phyloP scores from a whole-genome alignment of 1,140 invertebrate genomes.

The Mylabris phalerata region DNA sequence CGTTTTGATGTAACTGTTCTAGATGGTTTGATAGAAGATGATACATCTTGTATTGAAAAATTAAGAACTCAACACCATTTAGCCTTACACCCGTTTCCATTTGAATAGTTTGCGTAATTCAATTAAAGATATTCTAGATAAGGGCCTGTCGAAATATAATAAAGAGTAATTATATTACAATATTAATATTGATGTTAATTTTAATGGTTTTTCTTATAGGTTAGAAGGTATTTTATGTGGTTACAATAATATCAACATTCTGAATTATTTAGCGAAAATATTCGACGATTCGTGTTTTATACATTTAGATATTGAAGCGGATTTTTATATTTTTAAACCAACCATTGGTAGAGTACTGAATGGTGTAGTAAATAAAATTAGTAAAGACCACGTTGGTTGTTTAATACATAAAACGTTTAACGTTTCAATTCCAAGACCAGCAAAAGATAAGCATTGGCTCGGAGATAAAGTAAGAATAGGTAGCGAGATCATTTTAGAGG shows the following conservation, averaged over 20 bases:
- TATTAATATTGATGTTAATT: conserved; percentile 4
- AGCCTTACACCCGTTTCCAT: conserved; percentile 53
- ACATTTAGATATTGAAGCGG: conserved; percentile 55
- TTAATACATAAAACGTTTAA: conserved; percentile 60
- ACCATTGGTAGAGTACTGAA: conserved; percentile 43
- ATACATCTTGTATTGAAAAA: conserved; percentile 50
- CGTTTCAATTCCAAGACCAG: conserved; percentile 53
- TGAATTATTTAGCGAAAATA: conserved; percentile 48
- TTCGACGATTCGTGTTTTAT: conserved; percentile 52
- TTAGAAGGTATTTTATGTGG: conserved; percentile 55
- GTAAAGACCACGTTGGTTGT: conserved; percentile 53
- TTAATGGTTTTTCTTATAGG: conserved; percentile 32
- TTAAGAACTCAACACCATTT: conserved; percentile 49
- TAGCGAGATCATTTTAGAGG: no score
- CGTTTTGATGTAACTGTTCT: conserved; percentile 28
- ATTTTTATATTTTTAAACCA: conserved; percentile 59
- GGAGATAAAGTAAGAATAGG: conserved; percentile 42
- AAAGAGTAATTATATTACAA: conserved; percentile 42
- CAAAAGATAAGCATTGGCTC: conserved; percentile 49
- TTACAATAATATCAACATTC: conserved; percentile 54
- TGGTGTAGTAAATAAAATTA: conserved; percentile 57
- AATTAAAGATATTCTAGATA: conserved; percentile 47
- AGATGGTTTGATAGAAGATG: conserved; percentile 41
- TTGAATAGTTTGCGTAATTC: conserved; percentile 49
- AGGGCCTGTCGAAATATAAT: conserved; percentile 49